Evolutionary conservation across 2,113 vertebrate species (phyloP).

Genomic region (Petrocephalus zakoni): DNA sequence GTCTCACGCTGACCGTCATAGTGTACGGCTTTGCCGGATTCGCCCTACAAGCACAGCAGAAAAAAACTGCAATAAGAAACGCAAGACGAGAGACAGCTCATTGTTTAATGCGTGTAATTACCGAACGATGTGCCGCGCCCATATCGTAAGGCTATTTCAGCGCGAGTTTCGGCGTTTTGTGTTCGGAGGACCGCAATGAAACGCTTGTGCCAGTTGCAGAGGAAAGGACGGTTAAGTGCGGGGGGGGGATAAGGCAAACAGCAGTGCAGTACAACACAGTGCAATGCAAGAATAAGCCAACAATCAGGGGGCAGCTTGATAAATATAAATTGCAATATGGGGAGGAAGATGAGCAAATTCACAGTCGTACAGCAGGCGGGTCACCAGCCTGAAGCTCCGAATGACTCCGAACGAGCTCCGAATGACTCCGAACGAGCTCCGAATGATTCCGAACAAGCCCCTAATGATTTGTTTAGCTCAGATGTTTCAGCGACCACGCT

Average conservation of each 20-base stretch:
- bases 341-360: too few relatives aligned
- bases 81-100: not conserved
- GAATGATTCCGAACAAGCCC: too few relatives aligned
- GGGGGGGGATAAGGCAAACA: not conserved
- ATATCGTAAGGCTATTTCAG: not conserved
- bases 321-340: too few relatives aligned
- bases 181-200: not conserved
- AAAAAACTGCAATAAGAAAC: not conserved
- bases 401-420: too few relatives aligned
- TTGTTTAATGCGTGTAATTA: not conserved
- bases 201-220: too few relatives aligned
- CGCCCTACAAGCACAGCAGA: constrained; percentile 25
- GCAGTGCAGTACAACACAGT: not conserved
- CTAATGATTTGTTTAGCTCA: too few relatives aligned
- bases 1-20: constrained; percentile 51
- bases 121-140: not conserved
- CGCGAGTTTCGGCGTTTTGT: not conserved
- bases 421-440: too few relatives aligned
- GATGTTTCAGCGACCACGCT: not conserved
- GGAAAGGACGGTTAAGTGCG: not conserved
- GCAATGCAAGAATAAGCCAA: not conserved
- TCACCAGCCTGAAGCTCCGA: too few relatives aligned
- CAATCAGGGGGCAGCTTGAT: too few relatives aligned
- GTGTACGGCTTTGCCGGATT: constrained; percentile 46
- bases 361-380: too few relatives aligned